These are phyloP conservation scores for Phorcus lineatus DNA, from an alignment of 2,888 invertebrate species.

Conservation along the genomic window DNA sequence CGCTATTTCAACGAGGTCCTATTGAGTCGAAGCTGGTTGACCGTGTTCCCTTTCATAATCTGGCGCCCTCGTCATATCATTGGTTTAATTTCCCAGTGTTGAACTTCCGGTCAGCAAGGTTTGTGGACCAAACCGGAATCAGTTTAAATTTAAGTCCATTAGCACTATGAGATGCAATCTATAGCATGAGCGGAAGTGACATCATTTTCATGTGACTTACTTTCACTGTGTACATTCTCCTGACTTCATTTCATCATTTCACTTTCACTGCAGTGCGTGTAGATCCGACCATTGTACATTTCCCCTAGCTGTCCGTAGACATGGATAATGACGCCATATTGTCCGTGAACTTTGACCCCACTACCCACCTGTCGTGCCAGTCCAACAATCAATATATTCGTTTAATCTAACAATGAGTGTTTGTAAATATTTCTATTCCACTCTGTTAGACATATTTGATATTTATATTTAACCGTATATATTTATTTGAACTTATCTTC, in stretches of 20 bases:
- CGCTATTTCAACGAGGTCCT: too few relatives aligned
- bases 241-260: background rate
- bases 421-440: background rate
- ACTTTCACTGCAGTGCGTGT: background rate
- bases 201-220: background rate
- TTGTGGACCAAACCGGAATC: slow-evolving; percentile 1
- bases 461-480: too few relatives aligned
- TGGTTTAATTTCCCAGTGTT: too few relatives aligned
- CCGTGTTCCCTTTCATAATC: too few relatives aligned
- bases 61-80: too few relatives aligned
- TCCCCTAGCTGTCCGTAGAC: background rate
- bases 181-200: background rate
- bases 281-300: background rate
- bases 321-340: too few relatives aligned
- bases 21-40: too few relatives aligned
- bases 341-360: background rate
- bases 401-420: background rate
- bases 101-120: too few relatives aligned
- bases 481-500: too few relatives aligned
- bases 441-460: background rate
- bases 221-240: background rate
- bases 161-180: background rate
- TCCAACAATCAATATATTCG: background rate
- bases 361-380: background rate
- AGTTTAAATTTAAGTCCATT: background rate